Conservation (phyloP, 92 coral and sea anemone genomes). For the Epizoanthus stellaris region DNA sequence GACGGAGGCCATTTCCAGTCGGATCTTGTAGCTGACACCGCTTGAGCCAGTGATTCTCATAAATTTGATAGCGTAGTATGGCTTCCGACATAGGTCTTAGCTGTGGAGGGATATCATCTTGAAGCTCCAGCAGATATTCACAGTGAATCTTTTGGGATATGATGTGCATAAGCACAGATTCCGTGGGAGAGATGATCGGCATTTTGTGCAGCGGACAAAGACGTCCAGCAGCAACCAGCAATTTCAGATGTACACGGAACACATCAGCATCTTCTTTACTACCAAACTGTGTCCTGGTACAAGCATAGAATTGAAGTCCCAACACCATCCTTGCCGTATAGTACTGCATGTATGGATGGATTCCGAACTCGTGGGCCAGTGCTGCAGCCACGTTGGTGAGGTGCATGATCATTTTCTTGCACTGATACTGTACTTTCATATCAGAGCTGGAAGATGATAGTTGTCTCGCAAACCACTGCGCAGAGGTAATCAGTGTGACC, state of each 20-base stretch:
- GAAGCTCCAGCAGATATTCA: constrained; percentile 43
- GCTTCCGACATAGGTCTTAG: constrained; percentile 46
- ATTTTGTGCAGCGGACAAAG: constrained; percentile 58
- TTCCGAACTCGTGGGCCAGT: constrained; percentile 45
- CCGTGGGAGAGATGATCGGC: constrained; percentile 52
- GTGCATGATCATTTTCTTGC: constrained; percentile 48
- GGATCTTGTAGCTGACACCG: constrained; percentile 44
- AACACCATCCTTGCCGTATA: constrained; percentile 48
- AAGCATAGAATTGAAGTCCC: constrained; percentile 54
- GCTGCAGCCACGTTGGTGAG: constrained; percentile 54
- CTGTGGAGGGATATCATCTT: constrained; percentile 42
- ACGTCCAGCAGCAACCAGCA: constrained; percentile 57
- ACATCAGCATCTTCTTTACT: constrained; percentile 31
- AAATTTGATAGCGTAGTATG: constrained; percentile 39
- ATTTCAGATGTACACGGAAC: constrained; percentile 44
- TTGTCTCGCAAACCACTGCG: constrained; percentile 61
- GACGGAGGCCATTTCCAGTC: constrained; percentile 35
- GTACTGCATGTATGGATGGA: constrained; percentile 53
- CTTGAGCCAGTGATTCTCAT: constrained; percentile 48
- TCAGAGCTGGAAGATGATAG: constrained; percentile 23
- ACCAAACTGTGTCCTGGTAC: constrained; percentile 28
- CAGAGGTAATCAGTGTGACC: constrained; percentile 44
- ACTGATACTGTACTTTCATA: constrained; percentile 28
- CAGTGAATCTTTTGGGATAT: constrained; percentile 46
- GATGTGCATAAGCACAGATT: constrained; percentile 43